Base-by-base conservation (phyloP, 2,888 invertebrate species). In the Drosophila prostipennis region DNA sequence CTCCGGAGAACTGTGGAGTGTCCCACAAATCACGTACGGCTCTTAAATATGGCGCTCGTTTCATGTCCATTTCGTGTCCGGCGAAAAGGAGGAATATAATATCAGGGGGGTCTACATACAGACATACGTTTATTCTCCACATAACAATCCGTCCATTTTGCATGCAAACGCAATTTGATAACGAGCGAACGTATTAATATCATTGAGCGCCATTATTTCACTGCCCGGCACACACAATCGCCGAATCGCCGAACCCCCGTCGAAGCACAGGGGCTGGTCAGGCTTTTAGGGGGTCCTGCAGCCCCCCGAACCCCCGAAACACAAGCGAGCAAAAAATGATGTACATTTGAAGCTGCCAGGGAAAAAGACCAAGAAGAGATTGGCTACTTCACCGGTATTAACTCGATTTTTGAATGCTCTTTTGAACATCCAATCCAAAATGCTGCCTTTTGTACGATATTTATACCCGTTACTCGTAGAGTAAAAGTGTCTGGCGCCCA, bases 111-210 rank as follows among this genome's bases (percentile, higher is more conserved):
- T 16, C 4, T 4, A 10, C 16, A 8, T 39, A 14, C 8, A 26
- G 26, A 26, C 26, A 26, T 26, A 0, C 26, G 26, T 26, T 6
- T 26, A n/a, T 16, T 29, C 29, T 6, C 29, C 29, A 29, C 5
- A 29, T 0, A 40, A 16, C 8, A 6, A 78, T 77, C 63, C 81
- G 89, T 89, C 89, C 89, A 87, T 90, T 89, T 85, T 72, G 79
- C 79, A 89, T 87, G 89, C 77, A 77, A 87, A 79, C 79, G 85
- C 89, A 82, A 90, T 90, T 90, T 90, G 89, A 90, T 90, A 90
- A 89, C 89, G 90, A 89, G 89, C 87, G 90, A 89, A 90, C 89
- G 78, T 89, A 90, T 90, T 89, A 90, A 90, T 89, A 90, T 89
- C 81, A 87, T 89, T 87, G 89, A 77, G 75, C 77, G 68, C 84